Conservation (phyloP, 2,888 invertebrate genomes). For the Apodemia mormo region DNA sequence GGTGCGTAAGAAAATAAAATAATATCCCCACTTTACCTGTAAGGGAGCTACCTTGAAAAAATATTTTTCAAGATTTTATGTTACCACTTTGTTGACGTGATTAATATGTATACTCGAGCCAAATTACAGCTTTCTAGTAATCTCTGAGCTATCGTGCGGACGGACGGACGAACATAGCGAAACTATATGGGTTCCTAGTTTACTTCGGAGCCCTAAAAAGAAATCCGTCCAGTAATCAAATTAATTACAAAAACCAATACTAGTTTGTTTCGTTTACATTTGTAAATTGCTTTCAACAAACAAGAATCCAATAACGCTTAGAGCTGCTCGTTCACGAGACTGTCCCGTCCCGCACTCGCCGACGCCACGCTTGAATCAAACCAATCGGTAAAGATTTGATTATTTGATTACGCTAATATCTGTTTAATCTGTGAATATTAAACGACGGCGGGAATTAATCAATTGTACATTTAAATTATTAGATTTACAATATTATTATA, state of each 20-base stretch:
- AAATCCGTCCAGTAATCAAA: not conserved
- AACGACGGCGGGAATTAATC: not conserved
- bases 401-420: not conserved
- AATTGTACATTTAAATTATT: not conserved
- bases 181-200: no score
- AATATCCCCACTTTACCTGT: no score
- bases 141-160: no score
- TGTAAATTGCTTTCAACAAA: slow-evolving; percentile 10
- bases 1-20: no score
- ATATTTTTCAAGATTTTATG: no score
- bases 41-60: no score
- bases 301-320: slow-evolving; percentile 6
- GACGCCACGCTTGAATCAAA: not conserved
- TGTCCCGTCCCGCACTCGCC: not conserved
- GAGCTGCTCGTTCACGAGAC: slow-evolving; percentile 8
- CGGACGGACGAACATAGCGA: no score
- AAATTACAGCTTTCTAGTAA: no score
- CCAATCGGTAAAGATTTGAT: slow-evolving; percentile 1
- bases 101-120: no score
- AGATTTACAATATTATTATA: no score
- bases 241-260: slow-evolving; percentile 4
- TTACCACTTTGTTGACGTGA: no score
- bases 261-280: slow-evolving; percentile 9
- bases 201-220: not conserved
- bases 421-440: not conserved